A percentile compares a stretch with the other conserved stretches of the same genome.
These are phyloP conservation scores for Aphelocoma californica DNA, from an alignment of 2,797 vertebrate genomes.

Conservation along the genomic window DNA sequence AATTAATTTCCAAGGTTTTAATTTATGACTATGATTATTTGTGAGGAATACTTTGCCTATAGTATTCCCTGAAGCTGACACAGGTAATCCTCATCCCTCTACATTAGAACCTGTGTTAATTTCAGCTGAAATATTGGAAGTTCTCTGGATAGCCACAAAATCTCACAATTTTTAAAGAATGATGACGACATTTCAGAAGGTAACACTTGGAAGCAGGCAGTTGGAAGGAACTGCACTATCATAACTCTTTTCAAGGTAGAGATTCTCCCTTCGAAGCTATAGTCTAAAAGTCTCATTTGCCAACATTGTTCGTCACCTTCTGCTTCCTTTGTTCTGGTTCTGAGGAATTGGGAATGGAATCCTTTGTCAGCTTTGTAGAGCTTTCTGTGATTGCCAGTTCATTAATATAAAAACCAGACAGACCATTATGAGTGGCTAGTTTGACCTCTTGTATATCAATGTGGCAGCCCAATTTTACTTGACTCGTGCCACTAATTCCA, in stretches of 20 bases:
- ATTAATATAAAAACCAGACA: not conserved
- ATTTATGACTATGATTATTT: not conserved
- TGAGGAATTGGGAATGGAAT: not conserved
- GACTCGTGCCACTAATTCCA: not conserved
- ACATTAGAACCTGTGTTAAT: not conserved
- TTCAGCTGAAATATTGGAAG: slow-evolving; percentile 5
- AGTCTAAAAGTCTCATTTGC: not conserved
- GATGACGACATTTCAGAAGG: not conserved
- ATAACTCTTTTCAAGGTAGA: not conserved
- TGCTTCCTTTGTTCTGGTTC: not conserved
- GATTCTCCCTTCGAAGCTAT: not conserved
- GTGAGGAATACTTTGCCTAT: not conserved
- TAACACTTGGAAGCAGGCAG: not conserved
- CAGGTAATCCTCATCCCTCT: not conserved
- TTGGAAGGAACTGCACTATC: not conserved
- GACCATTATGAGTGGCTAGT: not conserved
- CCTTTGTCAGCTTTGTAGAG: not conserved
- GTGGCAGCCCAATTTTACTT: not conserved
- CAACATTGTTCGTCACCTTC: not conserved
- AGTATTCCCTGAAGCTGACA: not conserved
- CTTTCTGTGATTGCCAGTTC: not conserved
- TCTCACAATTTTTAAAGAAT: not conserved
- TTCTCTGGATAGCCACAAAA: not conserved
- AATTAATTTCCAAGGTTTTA: slow-evolving; percentile 31
- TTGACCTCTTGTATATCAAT: not conserved